Conservation (phyloP, 92 coral and sea anemone genomes). For the Chrysogorgia sp. region DNA sequence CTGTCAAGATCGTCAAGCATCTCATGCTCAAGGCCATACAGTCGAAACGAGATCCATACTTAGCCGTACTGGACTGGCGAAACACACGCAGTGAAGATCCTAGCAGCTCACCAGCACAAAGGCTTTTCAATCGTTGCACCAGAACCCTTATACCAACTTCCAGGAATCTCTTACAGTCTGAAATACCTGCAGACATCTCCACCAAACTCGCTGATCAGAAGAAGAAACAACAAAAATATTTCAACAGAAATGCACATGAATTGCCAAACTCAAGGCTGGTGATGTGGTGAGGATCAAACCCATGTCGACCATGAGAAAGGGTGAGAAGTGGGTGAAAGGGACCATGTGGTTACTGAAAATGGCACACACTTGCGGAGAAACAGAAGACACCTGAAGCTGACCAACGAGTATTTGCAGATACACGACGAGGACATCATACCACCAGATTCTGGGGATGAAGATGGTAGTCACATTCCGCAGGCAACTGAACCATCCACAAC, state of each 20-base stretch:
- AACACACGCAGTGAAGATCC: conserved; percentile 41
- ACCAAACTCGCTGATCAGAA: conserved; percentile 14
- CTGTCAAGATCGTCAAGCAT: conserved; percentile 40
- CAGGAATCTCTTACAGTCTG: conserved; percentile 18
- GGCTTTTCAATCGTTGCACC: conserved; percentile 33
- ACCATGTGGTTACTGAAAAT: conserved; percentile 31
- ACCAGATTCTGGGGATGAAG: neutral
- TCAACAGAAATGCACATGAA: conserved; percentile 17
- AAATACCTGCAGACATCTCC: conserved; percentile 7
- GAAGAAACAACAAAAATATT: conserved; percentile 27
- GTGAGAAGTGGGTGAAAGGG: conserved; percentile 35
- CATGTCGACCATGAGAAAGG: conserved; percentile 7
- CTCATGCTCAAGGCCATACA: conserved; percentile 41
- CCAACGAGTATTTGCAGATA: conserved; percentile 4
- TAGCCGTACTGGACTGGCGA: no score
- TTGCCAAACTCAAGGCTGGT: conserved; percentile 24
- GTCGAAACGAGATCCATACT: conserved; percentile 36
- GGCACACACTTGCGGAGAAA: conserved; percentile 28
- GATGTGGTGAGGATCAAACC: conserved; percentile 46
- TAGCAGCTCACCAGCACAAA: conserved; percentile 42
- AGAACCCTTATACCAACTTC: conserved; percentile 45
- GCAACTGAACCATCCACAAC: neutral
- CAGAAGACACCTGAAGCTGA: conserved; percentile 28
- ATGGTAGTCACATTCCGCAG: neutral
- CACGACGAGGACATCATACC: conserved; percentile 3